Evolutionary conservation across 1,140 invertebrate genomes (phyloP).

Genomic region (Dinoponera quadriceps): DNA sequence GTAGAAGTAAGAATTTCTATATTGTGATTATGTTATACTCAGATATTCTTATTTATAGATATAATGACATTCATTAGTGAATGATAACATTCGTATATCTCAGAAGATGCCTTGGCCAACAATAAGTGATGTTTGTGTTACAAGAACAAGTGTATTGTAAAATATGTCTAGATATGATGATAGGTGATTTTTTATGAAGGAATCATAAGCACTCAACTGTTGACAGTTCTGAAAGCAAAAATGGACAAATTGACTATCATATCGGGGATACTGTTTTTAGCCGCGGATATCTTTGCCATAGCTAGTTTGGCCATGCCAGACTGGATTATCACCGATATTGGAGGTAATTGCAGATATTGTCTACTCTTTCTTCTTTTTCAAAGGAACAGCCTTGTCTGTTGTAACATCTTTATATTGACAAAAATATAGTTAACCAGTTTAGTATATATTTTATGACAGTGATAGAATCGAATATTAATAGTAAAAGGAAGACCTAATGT

Average conservation of each 20-base stretch:
- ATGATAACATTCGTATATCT: not conserved
- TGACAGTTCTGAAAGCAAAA: slow-evolving; percentile 65
- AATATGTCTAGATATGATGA: slow-evolving; percentile 7
- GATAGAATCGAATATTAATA: too few species aligned
- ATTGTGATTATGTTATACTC: too few species aligned
- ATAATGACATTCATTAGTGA: not conserved
- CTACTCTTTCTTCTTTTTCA: not conserved
- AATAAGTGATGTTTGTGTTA: not conserved
- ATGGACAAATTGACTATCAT: slow-evolving; percentile 98
- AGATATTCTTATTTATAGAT: not conserved
- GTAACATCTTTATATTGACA: slow-evolving; percentile 5
- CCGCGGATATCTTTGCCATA: slow-evolving; percentile 97
- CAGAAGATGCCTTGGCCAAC: not conserved
- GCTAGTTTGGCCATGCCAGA: slow-evolving; percentile 97
- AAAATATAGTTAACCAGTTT: not conserved
- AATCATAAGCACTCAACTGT: not conserved
- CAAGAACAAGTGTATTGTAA: not conserved
- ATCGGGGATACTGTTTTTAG: slow-evolving; percentile 95
- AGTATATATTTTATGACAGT: too few species aligned
- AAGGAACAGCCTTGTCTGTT: not conserved
- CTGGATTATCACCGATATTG: slow-evolving; percentile 98
- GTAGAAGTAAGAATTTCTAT: too few species aligned
- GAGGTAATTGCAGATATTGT: slow-evolving; percentile 87
- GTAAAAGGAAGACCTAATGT: too few species aligned
- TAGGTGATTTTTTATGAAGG: not conserved